Evolutionary conservation across 2,113 vertebrate species (phyloP), one percentile per base, ranked within the genome.

Genomic region (Oncorhynchus masou): DNA sequence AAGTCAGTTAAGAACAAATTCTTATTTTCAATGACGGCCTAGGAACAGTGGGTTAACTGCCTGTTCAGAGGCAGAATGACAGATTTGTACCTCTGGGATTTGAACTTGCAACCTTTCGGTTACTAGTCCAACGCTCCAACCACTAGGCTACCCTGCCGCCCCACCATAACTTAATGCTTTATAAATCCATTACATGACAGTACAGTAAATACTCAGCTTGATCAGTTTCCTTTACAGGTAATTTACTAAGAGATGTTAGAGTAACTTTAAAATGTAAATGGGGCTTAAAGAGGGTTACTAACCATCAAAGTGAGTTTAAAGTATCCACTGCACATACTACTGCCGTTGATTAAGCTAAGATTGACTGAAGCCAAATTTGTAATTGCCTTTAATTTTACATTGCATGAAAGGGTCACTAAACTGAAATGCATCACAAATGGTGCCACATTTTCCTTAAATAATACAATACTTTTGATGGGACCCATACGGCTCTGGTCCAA

Each of bases 291-390:
- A 59, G n/a, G 73, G 73, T 16, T 24, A 27, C 27, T 57, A 90
- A 88, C 88, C 84, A 80, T 71, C 70, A 29, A 2, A 59, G 31
- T 48, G 73, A 74, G 59, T 64, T 13, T 65, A 45, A 27, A 31
- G 57, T 34, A 49, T 15, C 67, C 66, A 60, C 29, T 64, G 27
- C 22, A 31, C 22, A 45, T 3, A 11, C 89, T 91, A 83, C 82
- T 79, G 82, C 81, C 19, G 1, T 62, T 62, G 27, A 76, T 31
- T 64, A 74, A 76, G 74, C 24, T 76, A 48, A 31, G 15, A 19
- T 5, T 29, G 73, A 70, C 20, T 27, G 27, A 60, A 29, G 51
- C 24, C 74, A 70, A 64, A 74, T 2, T 9, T 51, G 66, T 45
- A 9, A 67, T 71, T 27, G 15, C 67, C 15, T 75, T 0, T 45